Base-by-base conservation (phyloP, 2,888 invertebrate species). In the Oxycera nigricornis region DNA sequence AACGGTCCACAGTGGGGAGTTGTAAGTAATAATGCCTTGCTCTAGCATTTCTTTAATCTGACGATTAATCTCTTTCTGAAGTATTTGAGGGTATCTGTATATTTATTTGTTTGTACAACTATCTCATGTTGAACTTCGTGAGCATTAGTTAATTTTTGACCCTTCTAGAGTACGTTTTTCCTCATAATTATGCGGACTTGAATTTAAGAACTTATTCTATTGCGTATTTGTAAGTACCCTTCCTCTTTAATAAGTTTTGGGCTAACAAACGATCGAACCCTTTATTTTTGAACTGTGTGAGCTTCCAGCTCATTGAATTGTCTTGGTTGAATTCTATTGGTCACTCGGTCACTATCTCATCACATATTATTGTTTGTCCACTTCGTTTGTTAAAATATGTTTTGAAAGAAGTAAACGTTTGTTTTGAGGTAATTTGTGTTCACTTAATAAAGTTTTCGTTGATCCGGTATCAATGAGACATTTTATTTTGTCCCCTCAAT, bases 11-110 rank as follows among this genome's bases (percentile, higher is more conserved):
- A 79, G 65, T 0, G 77, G 78, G 11, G 77, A 73, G 1, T 76
- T 76, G 50, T 77, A 78, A 22, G 70, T 72, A n/a, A 77, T 73
- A 1, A 77, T 76, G 2, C 68, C 61, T 22, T 76, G 75, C 17
- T 79, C 55, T 35, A 82, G 65, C 79, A 81, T 80, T 76, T 80
- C 78, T 50, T 78, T 57, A 2, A 81, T 79, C 79, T 82, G 81
- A 20, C 14, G 26, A 11, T 72, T 17, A 2, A 77, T 76, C 52
- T 77, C 77, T 6, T n/a, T 22, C 61, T 76, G 72, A 41, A 76
- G 77, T 22, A 74, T 55, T 68, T 77, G 61, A 11, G 77, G 76
- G 22, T 77, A 76, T 11, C 76, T 73, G 61, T 77, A 78, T 11
- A 62, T 28, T 59, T 65, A 4, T 35, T 30, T 22, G 20, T 52